Evolutionary conservation across 2,797 vertebrate species (phyloP).

Genomic region (Stomatorhinus walkeri): DNA sequence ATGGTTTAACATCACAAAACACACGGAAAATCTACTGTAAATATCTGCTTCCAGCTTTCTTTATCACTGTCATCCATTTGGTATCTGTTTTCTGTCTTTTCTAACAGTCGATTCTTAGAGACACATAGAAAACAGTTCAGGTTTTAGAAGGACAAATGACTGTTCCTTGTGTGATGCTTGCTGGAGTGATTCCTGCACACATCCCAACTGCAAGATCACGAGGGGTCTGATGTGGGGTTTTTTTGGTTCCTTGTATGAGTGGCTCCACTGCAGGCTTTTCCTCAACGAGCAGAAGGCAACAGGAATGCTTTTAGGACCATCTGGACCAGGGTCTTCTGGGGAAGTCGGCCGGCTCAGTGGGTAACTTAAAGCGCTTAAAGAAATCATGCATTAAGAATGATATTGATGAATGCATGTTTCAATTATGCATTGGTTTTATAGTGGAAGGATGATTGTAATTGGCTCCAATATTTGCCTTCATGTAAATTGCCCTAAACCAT

Average conservation of each 20-base stretch:
- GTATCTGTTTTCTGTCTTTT: not conserved
- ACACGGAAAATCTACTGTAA: not conserved
- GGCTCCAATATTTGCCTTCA: not conserved
- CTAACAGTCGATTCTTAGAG: not conserved
- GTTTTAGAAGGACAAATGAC: not conserved
- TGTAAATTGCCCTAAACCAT: not conserved
- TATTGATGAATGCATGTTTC: not conserved
- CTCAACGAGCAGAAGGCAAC: not conserved
- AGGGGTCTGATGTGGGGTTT: not conserved
- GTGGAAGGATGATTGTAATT: not conserved
- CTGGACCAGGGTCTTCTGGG: not conserved
- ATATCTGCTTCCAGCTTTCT: not conserved
- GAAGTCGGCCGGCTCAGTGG: not conserved
- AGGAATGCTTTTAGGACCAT: not conserved
- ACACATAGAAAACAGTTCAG: not conserved
- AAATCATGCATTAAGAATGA: not conserved
- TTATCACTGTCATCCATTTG: not conserved
- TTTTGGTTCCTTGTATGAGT: not conserved
- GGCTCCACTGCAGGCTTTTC: not conserved
- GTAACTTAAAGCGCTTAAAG: not conserved
- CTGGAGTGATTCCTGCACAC: not conserved
- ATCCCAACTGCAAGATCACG: not conserved
- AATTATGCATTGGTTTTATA: not conserved
- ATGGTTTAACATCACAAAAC: conserved; percentile 12
- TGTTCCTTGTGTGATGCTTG: not conserved